phyloP scores from a whole-genome alignment of 2,113 vertebrate species.

The Leptodactylus fuscus region DNA sequence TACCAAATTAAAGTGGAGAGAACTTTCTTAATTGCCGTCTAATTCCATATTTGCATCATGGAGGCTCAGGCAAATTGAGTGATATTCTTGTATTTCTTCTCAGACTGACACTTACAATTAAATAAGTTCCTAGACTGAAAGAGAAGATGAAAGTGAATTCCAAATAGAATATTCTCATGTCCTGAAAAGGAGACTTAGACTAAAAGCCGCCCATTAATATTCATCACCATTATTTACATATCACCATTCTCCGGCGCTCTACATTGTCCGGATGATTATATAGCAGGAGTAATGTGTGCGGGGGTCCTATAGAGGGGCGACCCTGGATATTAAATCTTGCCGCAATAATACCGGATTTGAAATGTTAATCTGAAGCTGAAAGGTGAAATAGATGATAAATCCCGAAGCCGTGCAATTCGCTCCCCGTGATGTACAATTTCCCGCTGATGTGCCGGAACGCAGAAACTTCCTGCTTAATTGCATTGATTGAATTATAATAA shows the following conservation, averaged over 20 bases:
- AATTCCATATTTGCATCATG: neutral
- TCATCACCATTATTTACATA: slow-evolving; percentile 30
- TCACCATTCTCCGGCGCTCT: neutral
- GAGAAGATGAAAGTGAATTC: slow-evolving; percentile 29
- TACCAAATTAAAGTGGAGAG: no score
- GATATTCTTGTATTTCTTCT: neutral
- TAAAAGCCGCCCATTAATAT: slow-evolving; percentile 19
- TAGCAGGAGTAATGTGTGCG: neutral
- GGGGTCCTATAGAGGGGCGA: neutral
- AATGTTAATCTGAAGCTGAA: slow-evolving; percentile 35
- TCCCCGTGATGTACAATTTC: neutral
- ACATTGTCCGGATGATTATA: slow-evolving; percentile 39
- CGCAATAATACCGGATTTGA: slow-evolving; percentile 6
- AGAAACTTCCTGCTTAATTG: neutral
- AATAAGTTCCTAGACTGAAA: neutral
- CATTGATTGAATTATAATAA: slow-evolving; percentile 15
- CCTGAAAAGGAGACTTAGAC: slow-evolving; percentile 1
- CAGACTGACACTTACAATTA: slow-evolving; percentile 12
- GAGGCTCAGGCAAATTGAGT: neutral
- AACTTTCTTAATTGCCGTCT: neutral
- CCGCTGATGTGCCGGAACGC: neutral
- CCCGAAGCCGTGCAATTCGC: slow-evolving; percentile 14
- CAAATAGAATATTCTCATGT: slow-evolving; percentile 7
- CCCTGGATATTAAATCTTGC: slow-evolving; percentile 10
- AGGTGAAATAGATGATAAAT: slow-evolving; percentile 19